A percentile compares a stretch with the other conserved stretches of the same genome.
phyloP scores from a whole-genome alignment of 2,888 invertebrate genomes.

The Polymixis flavicincta region DNA sequence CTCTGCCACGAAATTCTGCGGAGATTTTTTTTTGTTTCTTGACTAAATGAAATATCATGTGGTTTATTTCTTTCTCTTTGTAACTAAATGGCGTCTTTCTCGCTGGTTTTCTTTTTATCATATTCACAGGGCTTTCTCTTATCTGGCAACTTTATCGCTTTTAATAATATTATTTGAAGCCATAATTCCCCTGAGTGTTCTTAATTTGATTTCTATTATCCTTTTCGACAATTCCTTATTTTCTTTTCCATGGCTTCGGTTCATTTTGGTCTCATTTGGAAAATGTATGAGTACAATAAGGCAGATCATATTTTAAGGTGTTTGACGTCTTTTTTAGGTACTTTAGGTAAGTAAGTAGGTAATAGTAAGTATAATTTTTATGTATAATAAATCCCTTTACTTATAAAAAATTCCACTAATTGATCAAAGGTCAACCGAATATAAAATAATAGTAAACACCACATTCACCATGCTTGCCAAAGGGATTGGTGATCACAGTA shows the following conservation, averaged over 20 bases:
- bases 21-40: conserved; percentile 52
- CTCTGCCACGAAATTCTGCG: conserved; percentile 3
- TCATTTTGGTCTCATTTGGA: conserved; percentile 13
- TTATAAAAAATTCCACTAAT: neutral
- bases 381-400: neutral
- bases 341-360: no score
- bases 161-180: conserved; percentile 60
- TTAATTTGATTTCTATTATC: conserved; percentile 37
- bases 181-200: conserved; percentile 44
- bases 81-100: conserved; percentile 44
- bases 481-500: neutral
- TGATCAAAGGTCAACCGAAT: neutral
- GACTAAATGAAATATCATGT: conserved; percentile 59
- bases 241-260: neutral
- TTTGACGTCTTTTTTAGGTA: neutral
- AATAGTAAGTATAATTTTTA: no score
- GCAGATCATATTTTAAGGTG: neutral
- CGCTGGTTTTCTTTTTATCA: conserved; percentile 55
- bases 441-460: neutral
- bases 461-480: neutral
- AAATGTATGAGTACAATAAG: neutral
- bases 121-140: conserved; percentile 53
- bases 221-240: conserved; percentile 16
- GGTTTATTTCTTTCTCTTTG: conserved; percentile 59
- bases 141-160: conserved; percentile 59